A percentile compares a stretch with the other conserved stretches of the same genome.
Conservation (phyloP, 2,888 invertebrate species). For the Danaus chrysippus region DNA sequence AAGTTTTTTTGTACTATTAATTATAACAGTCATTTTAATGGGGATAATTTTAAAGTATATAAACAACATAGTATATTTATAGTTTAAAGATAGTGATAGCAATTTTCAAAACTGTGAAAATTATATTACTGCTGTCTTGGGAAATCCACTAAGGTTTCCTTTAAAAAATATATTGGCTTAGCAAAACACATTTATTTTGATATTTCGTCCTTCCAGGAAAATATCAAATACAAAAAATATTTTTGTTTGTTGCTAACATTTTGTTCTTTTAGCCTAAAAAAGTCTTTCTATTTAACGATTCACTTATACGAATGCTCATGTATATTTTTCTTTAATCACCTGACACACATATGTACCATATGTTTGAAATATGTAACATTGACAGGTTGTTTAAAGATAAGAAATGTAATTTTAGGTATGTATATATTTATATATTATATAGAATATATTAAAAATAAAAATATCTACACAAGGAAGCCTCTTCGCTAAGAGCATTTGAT, state of each 20-base stretch:
- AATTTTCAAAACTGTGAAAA: neutral
- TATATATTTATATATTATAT: neutral
- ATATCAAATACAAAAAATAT: neutral
- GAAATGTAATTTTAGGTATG: neutral
- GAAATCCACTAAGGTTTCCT: neutral
- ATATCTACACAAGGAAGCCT: neutral
- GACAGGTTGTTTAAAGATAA: no score
- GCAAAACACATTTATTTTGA: neutral
- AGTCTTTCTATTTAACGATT: no score
- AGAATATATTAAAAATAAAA: neutral
- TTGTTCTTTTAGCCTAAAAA: no score
- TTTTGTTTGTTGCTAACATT: neutral
- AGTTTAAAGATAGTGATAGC: neutral
- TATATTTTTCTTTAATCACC: no score
- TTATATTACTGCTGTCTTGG: neutral
- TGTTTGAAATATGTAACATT: no score
- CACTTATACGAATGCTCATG: no score
- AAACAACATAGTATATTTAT: neutral
- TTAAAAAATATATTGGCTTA: neutral
- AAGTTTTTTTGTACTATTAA: no score
- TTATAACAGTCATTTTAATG: no score
- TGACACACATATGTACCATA: no score
- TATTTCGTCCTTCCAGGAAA: neutral
- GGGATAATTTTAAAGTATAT: neutral
- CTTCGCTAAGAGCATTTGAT: conserved; percentile 7